Evolutionary conservation across 2,888 invertebrate species (phyloP), one percentile per base, ranked within the genome.

Genomic region (Saturnia japonica): DNA sequence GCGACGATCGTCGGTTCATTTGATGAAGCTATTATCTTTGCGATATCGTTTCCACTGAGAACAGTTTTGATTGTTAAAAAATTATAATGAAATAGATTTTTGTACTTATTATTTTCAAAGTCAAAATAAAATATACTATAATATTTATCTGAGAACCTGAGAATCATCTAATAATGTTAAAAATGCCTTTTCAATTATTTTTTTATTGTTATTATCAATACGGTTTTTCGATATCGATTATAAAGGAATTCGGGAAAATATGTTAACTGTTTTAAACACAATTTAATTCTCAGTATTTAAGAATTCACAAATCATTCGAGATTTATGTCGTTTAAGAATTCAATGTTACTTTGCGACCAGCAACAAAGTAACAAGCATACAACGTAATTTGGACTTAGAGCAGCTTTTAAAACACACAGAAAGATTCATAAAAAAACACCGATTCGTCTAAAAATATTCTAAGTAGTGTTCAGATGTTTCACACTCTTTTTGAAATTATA

Each of bases 11-110:
- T 68, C 76, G 81, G 78, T 84, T 85, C 85, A 87, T 88, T 86
- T 85, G 84, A 74, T 74, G 76, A 77, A 73, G 72, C 75, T 86
- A 83, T 86, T 88, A 85, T 86, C 80, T 82, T 81, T 82, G 80
- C 80, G 79, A 77, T 77, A 74, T 76, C 78, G 76, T 77, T 72
- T 71, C 77, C 76, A 79, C 60, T 62, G 69, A 62, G 47, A 62
- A 69, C 69, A 47, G 22, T 71, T 67, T 60, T 70, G 25, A 34
- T 22, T 68, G 68, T 68, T 60, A 40, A 71, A 71, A 70, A 71
- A 68, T 68, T 71, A 6, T 62, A 70, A 34, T 22, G 7, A 54
- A 54, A 22, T 54, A n/a, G 22, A 11, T 22, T 54, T 54, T 9
- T n/a, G 9, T 54, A 54, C 54, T 51, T n/a, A 16, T 54, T 54